Evolutionary conservation across 2,888 invertebrate species (phyloP), one percentile per base, ranked within the genome.

Genomic region (Hemaris fuciformis): DNA sequence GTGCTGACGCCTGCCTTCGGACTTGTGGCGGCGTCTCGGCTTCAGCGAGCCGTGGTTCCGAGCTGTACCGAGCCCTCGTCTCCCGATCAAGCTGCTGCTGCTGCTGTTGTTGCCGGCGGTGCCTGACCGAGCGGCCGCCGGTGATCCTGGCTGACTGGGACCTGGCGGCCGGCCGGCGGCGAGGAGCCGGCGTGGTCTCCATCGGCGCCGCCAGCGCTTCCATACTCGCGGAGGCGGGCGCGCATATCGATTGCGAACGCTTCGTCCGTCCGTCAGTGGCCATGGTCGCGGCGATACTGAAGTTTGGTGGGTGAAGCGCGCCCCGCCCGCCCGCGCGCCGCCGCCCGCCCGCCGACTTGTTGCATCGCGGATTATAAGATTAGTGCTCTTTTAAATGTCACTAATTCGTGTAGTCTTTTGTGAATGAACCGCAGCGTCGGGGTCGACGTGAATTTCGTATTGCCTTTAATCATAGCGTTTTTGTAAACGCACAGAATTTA

Each of bases 161-260:
- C 58, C 96, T 93, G n/a, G 95, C 93, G 18, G 96, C 96, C 0
- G 96, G 95, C 61, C 95, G 88, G 13, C 95, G 92, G 46, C 95
- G 90, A 56, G 94, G 93, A 8, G 94, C 93, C 62, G 94, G 93
- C 64, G 94, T 93, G 59, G 90, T 91, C 72, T 94, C 93, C 70
- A 91, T 90, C 46, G 93, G 92, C 46, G 92, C 88, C 63, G 93
- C 93, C 60, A 94, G 87, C 45, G 93, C 93, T 80, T 95, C 95
- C 94, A 95, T 95, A 82, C 95, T 95, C 81, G 92, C 91, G 78
- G 95, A 94, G 75, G 94, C 94, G 72, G 94, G 94, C 77, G 95
- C 94, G 88, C 96, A 96, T 84, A 96, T 95, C 78, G 96, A 96
- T 77, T 95, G 95, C 79, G 96, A 96, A 76, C 96, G 95, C 76